A percentile compares a stretch with the other conserved stretches of the same genome.
phyloP scores from a whole-genome alignment of 92 coral and sea anemone genomes.

The Heteractis magnifica region DNA sequence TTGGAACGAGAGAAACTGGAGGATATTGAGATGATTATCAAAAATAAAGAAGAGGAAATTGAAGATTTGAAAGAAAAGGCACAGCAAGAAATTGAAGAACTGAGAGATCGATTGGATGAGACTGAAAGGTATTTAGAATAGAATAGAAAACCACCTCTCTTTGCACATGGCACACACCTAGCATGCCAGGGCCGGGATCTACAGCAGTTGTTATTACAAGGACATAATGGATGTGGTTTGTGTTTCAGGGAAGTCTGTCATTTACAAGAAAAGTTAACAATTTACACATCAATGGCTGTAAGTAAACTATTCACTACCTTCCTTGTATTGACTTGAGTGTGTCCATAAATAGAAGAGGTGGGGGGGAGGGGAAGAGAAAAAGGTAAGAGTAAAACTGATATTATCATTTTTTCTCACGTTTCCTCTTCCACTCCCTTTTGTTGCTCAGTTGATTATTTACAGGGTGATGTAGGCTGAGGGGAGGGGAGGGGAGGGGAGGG shows the following conservation, averaged over 20 bases:
- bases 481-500: neutral
- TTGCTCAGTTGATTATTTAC: no score
- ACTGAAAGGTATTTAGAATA: constrained; percentile 73
- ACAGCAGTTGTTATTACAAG: no score
- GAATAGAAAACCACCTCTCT: neutral
- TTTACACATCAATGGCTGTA: constrained; percentile 72
- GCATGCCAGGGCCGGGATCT: neutral
- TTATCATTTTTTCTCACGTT: no score
- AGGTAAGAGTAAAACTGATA: no score
- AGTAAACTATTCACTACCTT: constrained; percentile 22
- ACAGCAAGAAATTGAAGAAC: constrained; percentile 84
- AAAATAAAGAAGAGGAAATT: constrained; percentile 81
- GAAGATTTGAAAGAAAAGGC: constrained; percentile 92
- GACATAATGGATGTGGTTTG: neutral
- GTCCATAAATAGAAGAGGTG: no score
- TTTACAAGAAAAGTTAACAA: constrained; percentile 78
- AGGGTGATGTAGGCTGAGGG: no score
- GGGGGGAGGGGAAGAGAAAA: no score
- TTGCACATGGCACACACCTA: neutral
- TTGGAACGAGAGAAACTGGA: constrained; percentile 89
- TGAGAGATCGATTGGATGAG: constrained; percentile 83
- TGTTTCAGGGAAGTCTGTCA: constrained; percentile 77
- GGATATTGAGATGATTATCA: constrained; percentile 83
- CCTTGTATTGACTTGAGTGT: neutral
- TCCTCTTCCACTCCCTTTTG: no score